Base-by-base conservation (phyloP, 1,140 invertebrate species). In the Macrocentrus cingulum region DNA sequence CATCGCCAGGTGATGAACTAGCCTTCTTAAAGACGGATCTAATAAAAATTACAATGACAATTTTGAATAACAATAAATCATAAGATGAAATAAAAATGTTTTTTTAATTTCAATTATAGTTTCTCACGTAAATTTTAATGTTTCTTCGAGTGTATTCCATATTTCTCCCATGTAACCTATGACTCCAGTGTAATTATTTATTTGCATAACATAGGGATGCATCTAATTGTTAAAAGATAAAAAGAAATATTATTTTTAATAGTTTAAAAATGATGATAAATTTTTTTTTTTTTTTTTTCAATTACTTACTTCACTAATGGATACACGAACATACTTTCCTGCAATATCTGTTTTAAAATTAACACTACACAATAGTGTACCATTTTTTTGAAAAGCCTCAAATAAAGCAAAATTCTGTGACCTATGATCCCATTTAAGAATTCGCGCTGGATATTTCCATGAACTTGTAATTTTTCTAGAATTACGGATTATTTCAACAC, bases 151-250 rank as follows among this genome's bases (percentile, higher is more conserved):
- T 19, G 22, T 62, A 2, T 37, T 64, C 69, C 69, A 71, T 22
- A 56, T 48, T 8, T 66, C 67, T 1, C 66, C 66, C n/a, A 71
- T 59, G n/a, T 64, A 66, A 48, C 66, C 66, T 6, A 51, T 63
- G 6, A 71, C 49, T 29, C 4, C 25, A 1, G 46, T 64, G 0
- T 62, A 25, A 44, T 56, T 50, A 4, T 48, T 11, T 0, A 41
- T 34, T 11, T 49, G 29, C n/a, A 63, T 34, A n/a, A 68, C 19
- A 16, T 64, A 68, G 5, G 62, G 65, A 45, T 42, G 25, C 29
- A 59, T 59, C 68, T n/a, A n/a, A n/a, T n/a, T 70, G 16, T 23
- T 59, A 65, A 32, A 13, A 19, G 18, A 44, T 37, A 2, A 32
- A 49, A 37, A 39, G 4, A 8, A 15, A 48, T 15, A 44, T 42